Evolutionary conservation across 1,140 invertebrate genomes (phyloP).

Genomic region (Aleiodes sp.): DNA sequence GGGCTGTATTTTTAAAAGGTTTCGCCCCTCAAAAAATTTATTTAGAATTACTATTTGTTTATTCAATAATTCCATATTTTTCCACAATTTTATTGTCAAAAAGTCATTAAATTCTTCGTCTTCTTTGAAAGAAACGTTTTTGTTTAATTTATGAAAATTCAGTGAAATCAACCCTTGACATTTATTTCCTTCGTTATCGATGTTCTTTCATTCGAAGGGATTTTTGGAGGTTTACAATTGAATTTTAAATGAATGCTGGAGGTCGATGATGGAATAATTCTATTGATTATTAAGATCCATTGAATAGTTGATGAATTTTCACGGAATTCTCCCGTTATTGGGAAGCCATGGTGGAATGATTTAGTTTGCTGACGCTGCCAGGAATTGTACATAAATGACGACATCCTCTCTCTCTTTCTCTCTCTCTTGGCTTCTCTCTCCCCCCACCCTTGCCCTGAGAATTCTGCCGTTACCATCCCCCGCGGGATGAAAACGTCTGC

Average conservation of each 20-base stretch:
- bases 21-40: conserved; percentile 1
- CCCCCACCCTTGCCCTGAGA: not conserved
- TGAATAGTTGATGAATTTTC: not conserved
- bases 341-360: not conserved
- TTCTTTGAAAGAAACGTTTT: no score
- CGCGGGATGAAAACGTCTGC: not conserved
- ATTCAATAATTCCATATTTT: not conserved
- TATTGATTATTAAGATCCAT: no score
- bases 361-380: conserved; percentile 11
- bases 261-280: no score
- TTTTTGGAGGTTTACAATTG: no score
- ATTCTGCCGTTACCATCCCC: conserved; percentile 12
- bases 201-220: no score
- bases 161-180: no score
- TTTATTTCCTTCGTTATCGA: no score
- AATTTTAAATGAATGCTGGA: no score
- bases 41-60: not conserved
- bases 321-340: not conserved
- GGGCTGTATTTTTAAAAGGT: conserved; percentile 31
- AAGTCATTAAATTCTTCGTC: no score
- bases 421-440: not conserved
- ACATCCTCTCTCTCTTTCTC: not conserved
- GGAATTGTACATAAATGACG: conserved; percentile 14
- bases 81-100: not conserved
- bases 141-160: no score